Percentiles rank a stretch among this genome's conserved stretches.
These are phyloP conservation scores for Semotilus atromaculatus DNA, from an alignment of 2,797 vertebrate species.

Conservation along the genomic window DNA sequence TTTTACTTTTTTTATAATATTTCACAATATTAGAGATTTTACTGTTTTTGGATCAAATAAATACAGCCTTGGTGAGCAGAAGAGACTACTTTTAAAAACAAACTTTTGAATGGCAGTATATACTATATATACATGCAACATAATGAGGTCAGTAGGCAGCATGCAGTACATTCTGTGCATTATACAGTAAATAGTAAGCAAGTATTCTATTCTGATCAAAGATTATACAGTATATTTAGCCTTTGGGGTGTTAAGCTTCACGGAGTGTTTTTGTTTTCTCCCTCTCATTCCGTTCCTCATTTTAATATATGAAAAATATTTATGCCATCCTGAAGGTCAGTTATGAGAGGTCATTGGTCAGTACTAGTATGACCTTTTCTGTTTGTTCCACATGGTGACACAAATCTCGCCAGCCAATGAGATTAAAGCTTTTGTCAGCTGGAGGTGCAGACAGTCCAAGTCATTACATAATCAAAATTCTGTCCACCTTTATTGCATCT, in stretches of 20 bases:
- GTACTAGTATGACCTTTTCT: conserved; percentile 9
- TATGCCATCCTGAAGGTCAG: background rate
- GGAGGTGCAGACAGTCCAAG: background rate
- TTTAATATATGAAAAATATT: background rate
- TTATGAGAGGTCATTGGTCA: conserved; percentile 16
- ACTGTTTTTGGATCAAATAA: no score
- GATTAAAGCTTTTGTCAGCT: background rate
- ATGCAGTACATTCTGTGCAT: background rate
- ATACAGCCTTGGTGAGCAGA: no score
- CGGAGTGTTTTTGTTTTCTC: background rate
- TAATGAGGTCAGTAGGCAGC: background rate
- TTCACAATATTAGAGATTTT: no score
- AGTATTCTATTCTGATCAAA: background rate
- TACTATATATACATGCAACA: background rate
- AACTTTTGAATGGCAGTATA: no score
- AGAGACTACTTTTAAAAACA: no score
- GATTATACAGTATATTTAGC: background rate
- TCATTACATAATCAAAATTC: conserved; percentile 2
- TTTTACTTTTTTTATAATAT: no score
- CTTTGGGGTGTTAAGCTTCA: background rate
- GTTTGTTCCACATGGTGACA: background rate
- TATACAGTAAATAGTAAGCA: background rate
- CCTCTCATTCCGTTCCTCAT: background rate
- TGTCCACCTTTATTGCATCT: conserved; percentile 6
- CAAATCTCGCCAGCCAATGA: conserved; percentile 12